A percentile compares a stretch with the other conserved stretches of the same genome.
phyloP scores from a whole-genome alignment of 2,113 vertebrate species.

The Saimiri boliviensis region DNA sequence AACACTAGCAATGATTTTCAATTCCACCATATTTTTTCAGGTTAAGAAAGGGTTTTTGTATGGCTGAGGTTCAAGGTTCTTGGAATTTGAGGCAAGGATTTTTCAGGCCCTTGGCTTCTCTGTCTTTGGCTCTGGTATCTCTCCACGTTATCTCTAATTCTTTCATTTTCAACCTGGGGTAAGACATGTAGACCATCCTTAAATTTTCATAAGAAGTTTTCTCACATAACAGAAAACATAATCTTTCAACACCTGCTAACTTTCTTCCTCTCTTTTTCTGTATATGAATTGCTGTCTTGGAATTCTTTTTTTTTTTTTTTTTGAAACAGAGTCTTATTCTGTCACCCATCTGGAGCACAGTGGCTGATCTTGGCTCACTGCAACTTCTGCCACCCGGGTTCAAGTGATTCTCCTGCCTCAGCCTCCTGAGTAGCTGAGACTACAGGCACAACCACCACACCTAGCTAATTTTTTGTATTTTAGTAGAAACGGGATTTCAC shows the following conservation, averaged over 20 bases:
- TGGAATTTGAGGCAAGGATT: background rate
- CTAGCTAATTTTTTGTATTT: too few species aligned
- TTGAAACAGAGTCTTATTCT: too few species aligned
- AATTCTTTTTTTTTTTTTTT: background rate
- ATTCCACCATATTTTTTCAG: background rate
- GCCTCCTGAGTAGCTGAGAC: too few species aligned
- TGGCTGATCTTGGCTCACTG: too few species aligned
- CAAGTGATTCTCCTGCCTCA: too few species aligned
- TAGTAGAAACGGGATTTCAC: too few species aligned
- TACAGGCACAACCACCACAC: too few species aligned
- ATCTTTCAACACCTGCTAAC: background rate
- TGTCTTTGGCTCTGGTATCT: background rate
- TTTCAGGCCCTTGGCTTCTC: background rate
- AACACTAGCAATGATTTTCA: background rate
- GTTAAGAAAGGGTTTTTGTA: background rate
- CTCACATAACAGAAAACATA: background rate
- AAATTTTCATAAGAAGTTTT: background rate
- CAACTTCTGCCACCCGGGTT: too few species aligned
- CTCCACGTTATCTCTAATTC: background rate
- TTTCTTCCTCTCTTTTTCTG: background rate
- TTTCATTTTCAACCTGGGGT: background rate
- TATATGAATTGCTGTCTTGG: background rate
- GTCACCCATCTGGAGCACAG: too few species aligned
- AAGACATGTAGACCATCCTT: background rate
- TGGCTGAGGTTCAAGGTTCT: background rate